These are phyloP conservation scores for Drosophila prostipennis DNA, from an alignment of 2,888 invertebrate genomes.

Conservation along the genomic window DNA sequence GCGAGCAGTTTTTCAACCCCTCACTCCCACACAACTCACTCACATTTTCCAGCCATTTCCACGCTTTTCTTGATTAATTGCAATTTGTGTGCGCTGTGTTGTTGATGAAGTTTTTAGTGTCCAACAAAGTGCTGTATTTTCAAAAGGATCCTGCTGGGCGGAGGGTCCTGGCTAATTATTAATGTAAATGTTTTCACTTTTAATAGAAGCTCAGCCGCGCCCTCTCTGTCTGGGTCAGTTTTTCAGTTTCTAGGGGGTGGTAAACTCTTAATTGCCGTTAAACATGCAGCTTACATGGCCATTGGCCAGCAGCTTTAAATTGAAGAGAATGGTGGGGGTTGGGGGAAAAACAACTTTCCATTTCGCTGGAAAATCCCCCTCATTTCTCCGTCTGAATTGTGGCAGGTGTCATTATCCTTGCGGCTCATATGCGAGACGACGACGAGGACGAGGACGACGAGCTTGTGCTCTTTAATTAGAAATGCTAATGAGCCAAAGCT, in stretches of 20 bases:
- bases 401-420: conserved; percentile 73
- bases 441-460: conserved; percentile 9
- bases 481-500: conserved; percentile 74
- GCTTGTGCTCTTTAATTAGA: conserved; percentile 71
- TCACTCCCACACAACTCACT: not conserved
- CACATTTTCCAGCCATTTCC: not conserved
- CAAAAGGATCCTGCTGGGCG: conserved; percentile 9
- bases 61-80: conserved; percentile 70
- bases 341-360: conserved; percentile 34
- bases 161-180: conserved; percentile 69
- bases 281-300: conserved; percentile 69
- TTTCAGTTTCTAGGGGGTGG: conserved; percentile 31
- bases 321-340: not conserved
- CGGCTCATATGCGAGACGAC: conserved; percentile 57
- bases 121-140: conserved; percentile 41
- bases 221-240: conserved; percentile 45
- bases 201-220: conserved; percentile 46
- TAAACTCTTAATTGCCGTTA: conserved; percentile 52
- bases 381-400: conserved; percentile 43
- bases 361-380: conserved; percentile 27
- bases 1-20: conserved; percentile 54
- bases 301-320: conserved; percentile 25
- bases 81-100: conserved; percentile 51
- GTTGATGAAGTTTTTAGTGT: conserved; percentile 61
- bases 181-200: conserved; percentile 80